phyloP scores from a whole-genome alignment of 2,113 vertebrate species.

The Pseudorectes ferrugineus region DNA sequence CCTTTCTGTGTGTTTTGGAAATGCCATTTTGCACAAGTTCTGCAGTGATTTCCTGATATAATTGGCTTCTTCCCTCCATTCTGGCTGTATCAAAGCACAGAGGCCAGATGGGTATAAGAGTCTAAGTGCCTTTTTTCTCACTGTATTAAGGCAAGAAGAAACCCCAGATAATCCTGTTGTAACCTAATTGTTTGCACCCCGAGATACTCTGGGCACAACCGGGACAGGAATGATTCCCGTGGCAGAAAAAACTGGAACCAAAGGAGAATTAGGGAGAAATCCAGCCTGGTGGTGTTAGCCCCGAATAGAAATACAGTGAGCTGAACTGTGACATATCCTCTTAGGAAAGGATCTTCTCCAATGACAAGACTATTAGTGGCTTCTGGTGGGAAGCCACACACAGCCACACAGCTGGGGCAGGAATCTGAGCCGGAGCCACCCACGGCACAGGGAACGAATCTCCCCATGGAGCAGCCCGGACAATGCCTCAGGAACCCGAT shows the following conservation, averaged over 20 bases:
- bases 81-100: background rate
- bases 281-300: conserved; percentile 16
- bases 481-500: background rate
- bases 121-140: conserved; percentile 20
- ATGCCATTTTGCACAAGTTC: background rate
- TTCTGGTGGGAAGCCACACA: background rate
- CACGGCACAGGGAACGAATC: fast-evolving
- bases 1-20: background rate
- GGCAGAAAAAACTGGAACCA: conserved; percentile 27
- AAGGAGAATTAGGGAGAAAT: conserved; percentile 47
- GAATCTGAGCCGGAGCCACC: background rate
- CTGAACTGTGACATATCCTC: conserved; percentile 44
- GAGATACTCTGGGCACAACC: background rate
- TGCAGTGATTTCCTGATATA: background rate
- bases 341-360: conserved; percentile 12
- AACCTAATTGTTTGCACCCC: conserved; percentile 37
- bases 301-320: background rate
- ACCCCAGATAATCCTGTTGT: conserved; percentile 28
- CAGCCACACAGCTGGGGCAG: background rate
- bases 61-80: background rate
- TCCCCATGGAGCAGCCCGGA: background rate
- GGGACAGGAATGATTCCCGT: background rate
- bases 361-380: background rate
- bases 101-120: background rate
- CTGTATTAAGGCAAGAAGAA: conserved; percentile 2